Base-by-base conservation (phyloP, 2,888 invertebrate species). In the Lottia gigantea region DNA sequence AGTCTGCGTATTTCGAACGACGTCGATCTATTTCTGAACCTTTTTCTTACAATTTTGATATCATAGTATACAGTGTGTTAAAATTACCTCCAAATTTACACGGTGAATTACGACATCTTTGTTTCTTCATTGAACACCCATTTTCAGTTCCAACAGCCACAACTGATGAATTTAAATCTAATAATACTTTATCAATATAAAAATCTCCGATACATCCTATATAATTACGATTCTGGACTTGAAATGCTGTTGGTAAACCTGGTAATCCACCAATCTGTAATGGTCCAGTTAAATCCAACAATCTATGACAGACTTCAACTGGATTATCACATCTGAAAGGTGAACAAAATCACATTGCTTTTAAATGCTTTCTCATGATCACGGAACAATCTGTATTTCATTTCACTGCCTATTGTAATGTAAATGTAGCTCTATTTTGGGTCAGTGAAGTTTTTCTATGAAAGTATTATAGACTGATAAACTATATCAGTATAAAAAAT, bases 191-290 rank as follows among this genome's bases (percentile, higher is more conserved):
- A 86, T 98, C 97, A 65, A 98, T 91, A 85, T 92, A 91, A 2
- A 98, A 89, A 83, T 98, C 95, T 0, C 94, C 93, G 78, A 98
- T 95, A 88, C 98, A 98, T 0, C 98, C 98, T 0, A 94, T 91
- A 85, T 93, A 98, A 85, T 96, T 94, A 46, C 84, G 86, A 72
- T 86, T 87, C 63, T 84, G 81, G 26, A 89, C 77, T 76, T 85
- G 85, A 74, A 84, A 84, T 45, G 76, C 77, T 15, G 82, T 78
- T 1, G 83, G 83, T 15, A 83, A 72, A n/a, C 77, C 77, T 0
- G 97, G 97, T 0, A 98, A 90, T 0, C 97, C 97, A 0, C 98
- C 98, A 11, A 98, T 90, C 88, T 96, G 96, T 31, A 97, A 88
- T 15, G 96, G 96, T 0, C 96, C 86, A 0, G 97, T 97, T 49